phyloP scores from a whole-genome alignment of 2,113 vertebrate species.

The cattle (Bos taurus) region DNA sequence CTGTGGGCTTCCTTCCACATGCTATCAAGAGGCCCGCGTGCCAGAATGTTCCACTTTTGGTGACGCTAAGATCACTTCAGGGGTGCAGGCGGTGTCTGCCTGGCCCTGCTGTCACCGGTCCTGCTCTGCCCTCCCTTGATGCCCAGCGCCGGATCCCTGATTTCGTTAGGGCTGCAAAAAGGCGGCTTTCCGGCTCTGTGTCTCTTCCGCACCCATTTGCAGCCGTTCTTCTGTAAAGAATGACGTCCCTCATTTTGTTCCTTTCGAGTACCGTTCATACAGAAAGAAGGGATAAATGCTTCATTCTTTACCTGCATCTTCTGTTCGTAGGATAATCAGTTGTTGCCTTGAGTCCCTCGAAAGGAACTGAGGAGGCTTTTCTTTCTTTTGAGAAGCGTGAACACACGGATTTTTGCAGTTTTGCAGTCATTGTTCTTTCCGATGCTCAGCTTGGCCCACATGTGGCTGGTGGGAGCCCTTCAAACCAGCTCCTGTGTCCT shows the following conservation, averaged over 20 bases:
- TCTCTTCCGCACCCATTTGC: background rate
- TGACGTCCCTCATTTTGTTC: background rate
- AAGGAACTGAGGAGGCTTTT: background rate
- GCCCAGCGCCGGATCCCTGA: background rate
- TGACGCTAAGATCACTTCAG: background rate
- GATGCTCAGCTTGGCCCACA: background rate
- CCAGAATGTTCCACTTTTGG: background rate
- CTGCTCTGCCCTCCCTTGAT: background rate
- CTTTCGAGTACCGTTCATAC: background rate
- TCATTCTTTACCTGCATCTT: background rate
- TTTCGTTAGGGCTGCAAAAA: background rate
- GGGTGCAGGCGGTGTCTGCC: background rate
- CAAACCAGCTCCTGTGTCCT: background rate
- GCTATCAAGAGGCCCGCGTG: background rate
- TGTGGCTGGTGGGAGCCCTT: background rate
- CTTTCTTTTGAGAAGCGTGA: background rate
- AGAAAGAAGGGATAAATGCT: background rate
- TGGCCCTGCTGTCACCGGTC: accelerated
- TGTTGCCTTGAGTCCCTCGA: background rate
- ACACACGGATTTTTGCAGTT: background rate
- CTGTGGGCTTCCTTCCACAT: background rate
- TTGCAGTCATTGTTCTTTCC: background rate
- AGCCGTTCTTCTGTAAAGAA: background rate
- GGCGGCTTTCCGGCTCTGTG: background rate
- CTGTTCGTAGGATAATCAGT: background rate